Base-by-base conservation (phyloP, 2,888 invertebrate species). In the Cetonia aurata region DNA sequence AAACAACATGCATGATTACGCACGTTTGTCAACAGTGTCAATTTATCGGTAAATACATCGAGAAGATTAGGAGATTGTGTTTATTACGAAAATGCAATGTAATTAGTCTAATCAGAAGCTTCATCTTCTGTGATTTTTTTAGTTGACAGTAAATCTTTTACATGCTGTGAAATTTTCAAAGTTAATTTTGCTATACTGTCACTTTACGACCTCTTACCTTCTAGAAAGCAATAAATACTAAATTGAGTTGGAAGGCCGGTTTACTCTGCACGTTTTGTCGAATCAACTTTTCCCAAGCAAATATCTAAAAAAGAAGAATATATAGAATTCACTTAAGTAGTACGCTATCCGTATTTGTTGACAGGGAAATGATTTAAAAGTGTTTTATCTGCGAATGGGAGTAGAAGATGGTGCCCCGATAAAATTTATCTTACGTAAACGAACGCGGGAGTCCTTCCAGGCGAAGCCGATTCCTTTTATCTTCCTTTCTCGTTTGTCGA, bases 101-200 rank as follows among this genome's bases (percentile, higher is more conserved):
- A 50, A 50, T 50, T 50, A 50, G 9, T 15, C 9, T 13, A 4
- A 50, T 15, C 10, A 50, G 15, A 19, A 50, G 15, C 9, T 50
- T 50, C 17, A 50, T 17, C 2, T 50, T 50, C 50, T 19, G 15
- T 50, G 13, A 25, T 15, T 3, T 13, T n/a, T n/a, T 8, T 9
- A 19, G 46, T 53, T 53, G 53, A 53, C 25, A 53, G 9, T 8
- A 53, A 53, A 17, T 53, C 31, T 53, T 53, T 53, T 53, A 53
- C 19, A 25, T 53, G n/a, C 25, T 19, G 25, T 9, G 3, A 19
- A 53, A n/a, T 25, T 53, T 25, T 53, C 12, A 17, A 48, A 25
- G n/a, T 19, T 53, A n/a, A 53, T 53, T 25, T 53, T 0, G 19
- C n/a, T 19, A 19, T 25, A 19, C 19, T 25, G 8, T 9, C 31